Percentiles rank a stretch among this genome's conserved stretches.
These are phyloP conservation scores for Campylomormyrus numenius DNA, from an alignment of 2,113 vertebrate species.

Conservation along the genomic window DNA sequence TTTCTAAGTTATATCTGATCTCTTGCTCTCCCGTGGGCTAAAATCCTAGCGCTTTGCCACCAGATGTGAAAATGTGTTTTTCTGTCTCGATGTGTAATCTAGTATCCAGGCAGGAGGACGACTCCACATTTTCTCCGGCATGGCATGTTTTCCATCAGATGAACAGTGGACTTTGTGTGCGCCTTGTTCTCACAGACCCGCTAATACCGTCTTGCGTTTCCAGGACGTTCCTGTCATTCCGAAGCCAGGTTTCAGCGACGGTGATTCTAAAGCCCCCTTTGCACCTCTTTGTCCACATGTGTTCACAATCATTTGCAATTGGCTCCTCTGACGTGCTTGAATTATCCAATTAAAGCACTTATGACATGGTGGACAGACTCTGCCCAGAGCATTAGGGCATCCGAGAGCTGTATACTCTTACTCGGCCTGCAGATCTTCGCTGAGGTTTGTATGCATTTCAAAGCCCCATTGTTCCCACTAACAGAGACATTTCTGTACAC, in stretches of 20 bases:
- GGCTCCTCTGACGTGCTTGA: conserved; percentile 48
- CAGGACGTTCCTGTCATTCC: conserved; percentile 1
- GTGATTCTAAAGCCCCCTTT: conserved; percentile 9
- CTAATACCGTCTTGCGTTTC: not conserved
- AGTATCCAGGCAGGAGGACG: not conserved
- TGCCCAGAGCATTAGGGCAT: conserved; percentile 39
- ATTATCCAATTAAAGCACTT: conserved; percentile 63
- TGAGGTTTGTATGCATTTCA: conserved; percentile 48
- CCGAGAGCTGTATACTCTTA: conserved; percentile 53
- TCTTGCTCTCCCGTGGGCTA: not conserved
- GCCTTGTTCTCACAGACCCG: not conserved
- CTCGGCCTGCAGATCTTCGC: conserved; percentile 49
- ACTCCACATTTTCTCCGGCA: not conserved
- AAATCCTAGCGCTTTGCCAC: not conserved
- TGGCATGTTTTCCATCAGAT: not conserved
- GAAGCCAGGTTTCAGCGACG: not conserved
- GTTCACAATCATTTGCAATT: conserved; percentile 56
- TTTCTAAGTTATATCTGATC: not conserved
- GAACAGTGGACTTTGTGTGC: not conserved
- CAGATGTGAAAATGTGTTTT: not conserved
- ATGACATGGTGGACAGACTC: conserved; percentile 49
- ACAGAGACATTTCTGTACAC: conserved; percentile 64
- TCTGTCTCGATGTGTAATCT: not conserved
- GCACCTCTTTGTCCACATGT: conserved; percentile 44
- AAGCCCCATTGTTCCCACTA: conserved; percentile 53